phyloP scores from a whole-genome alignment of 2,888 invertebrate species.

The Scelioninae gen. 1 region DNA sequence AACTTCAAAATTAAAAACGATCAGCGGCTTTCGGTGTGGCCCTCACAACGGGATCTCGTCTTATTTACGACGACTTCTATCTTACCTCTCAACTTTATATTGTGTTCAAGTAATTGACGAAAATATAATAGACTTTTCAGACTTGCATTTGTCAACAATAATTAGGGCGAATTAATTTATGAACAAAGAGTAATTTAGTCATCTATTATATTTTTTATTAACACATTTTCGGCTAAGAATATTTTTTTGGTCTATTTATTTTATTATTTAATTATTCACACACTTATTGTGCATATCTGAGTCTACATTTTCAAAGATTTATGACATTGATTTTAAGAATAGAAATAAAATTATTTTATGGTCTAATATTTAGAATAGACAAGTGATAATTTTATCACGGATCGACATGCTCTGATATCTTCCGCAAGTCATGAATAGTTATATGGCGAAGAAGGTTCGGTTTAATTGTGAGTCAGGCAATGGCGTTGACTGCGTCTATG shows the following conservation, averaged over 20 bases:
- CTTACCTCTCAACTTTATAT: background rate
- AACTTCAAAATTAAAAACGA: constrained; percentile 56
- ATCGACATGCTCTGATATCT: constrained; percentile 25
- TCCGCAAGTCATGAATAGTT: constrained; percentile 39
- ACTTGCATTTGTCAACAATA: too few species aligned
- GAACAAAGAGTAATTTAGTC: too few species aligned
- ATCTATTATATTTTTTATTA: too few species aligned
- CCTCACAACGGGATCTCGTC: constrained; percentile 59
- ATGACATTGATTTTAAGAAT: too few species aligned
- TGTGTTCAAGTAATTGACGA: background rate
- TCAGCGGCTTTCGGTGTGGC: constrained; percentile 31
- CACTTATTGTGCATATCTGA: too few species aligned
- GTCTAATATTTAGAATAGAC: constrained; percentile 3
- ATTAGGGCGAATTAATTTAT: too few species aligned
- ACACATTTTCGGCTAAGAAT: too few species aligned
- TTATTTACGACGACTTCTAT: constrained; percentile 57
- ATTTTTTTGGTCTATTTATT: too few species aligned
- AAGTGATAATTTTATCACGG: constrained; percentile 15
- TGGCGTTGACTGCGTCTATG: constrained; percentile 21
- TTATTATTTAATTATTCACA: too few species aligned
- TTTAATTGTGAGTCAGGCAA: constrained; percentile 40
- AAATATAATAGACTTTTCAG: too few species aligned
- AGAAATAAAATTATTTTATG: background rate
- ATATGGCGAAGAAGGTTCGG: constrained; percentile 14
- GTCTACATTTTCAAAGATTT: too few species aligned